phyloP scores from a whole-genome alignment of 2,797 vertebrate species.

The Synaphobranchus kaupii region DNA sequence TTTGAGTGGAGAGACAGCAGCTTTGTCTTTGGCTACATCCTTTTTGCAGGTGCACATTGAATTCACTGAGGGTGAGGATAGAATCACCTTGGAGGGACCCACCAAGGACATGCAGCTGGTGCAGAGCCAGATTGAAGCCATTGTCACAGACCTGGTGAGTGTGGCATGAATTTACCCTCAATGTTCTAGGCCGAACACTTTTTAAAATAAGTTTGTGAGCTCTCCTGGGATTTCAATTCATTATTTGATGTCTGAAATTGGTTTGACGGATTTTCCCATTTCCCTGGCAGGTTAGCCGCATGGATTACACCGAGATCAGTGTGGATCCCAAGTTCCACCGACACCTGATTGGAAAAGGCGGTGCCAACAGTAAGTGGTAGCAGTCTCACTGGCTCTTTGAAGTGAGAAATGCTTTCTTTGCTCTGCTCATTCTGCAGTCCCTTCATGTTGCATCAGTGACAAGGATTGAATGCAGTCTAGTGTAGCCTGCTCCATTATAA shows the following conservation, averaged over 20 bases:
- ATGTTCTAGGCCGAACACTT: background rate
- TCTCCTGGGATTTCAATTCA: background rate
- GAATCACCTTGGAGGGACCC: conserved; percentile 94
- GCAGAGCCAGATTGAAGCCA: conserved; percentile 92
- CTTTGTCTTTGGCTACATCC: background rate
- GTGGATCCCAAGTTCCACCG: conserved; percentile 97
- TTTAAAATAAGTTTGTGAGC: background rate
- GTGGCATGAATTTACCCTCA: too few relatives aligned
- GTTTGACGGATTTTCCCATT: background rate
- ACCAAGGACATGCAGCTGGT: conserved; percentile 94
- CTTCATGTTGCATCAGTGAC: background rate
- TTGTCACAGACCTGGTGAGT: conserved; percentile 91
- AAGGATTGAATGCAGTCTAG: background rate
- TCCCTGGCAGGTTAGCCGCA: conserved; percentile 82
- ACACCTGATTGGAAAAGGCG: conserved; percentile 96
- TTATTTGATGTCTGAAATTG: background rate
- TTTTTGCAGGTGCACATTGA: conserved; percentile 92
- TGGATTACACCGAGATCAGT: conserved; percentile 96
- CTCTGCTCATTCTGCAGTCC: background rate
- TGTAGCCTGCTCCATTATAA: background rate
- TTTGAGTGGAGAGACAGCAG: background rate
- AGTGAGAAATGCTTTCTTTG: background rate
- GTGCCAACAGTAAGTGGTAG: conserved; percentile 91
- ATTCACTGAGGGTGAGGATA: conserved; percentile 98
- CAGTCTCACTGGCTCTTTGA: background rate